Evolutionary conservation across 1,140 invertebrate species (phyloP), one percentile per base, ranked within the genome.

Genomic region (Drosophila orosa): DNA sequence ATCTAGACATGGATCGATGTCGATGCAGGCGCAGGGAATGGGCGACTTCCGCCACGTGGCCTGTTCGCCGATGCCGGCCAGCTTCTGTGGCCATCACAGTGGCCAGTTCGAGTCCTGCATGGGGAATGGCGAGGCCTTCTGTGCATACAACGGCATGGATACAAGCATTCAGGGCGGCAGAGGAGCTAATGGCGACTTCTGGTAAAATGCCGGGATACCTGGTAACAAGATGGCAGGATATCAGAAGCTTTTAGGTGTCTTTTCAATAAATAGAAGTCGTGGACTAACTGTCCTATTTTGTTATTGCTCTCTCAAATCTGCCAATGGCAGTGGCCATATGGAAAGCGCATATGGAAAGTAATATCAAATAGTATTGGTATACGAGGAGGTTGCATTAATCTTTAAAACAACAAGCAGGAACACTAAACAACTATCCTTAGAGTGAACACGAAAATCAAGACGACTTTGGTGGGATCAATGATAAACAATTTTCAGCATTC

Each of bases 121-220:
- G 3, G 48, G 37, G 3, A 44, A 68, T 12, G 33, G 12, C 5
- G 63, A 71, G 25, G 67, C 67, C 15, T 71, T 37, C 19, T 47
- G 33, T 3, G 67, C 62, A 25, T 71, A 68, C 67, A 68, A 71
- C 31, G 48, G 31, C 31, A 12, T 69, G 17, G 29, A 69, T 3
- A 17, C 35, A 15, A 27, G 5, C 22, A 10, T 6, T 22, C 24
- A 22, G 19, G 61, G 31, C 3, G 40, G 25, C 4, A 17, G 48
- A 17, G 56, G 56, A 7, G 22, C 27, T 22, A 24, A 42, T 3
- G 60, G 50, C 0, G 39, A 44, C 52, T 63, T 63, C 13, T 63
- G 37, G 48, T 62, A 6, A 24, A 7, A n/a, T 22, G 5, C 13
- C 42, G 5, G 42, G 6, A 44, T 22, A 15, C 42, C 22, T 13